A percentile compares a stretch with the other conserved stretches of the same genome.
Conservation (phyloP, 2,797 vertebrate species). For the Notolepis coatsorum region DNA sequence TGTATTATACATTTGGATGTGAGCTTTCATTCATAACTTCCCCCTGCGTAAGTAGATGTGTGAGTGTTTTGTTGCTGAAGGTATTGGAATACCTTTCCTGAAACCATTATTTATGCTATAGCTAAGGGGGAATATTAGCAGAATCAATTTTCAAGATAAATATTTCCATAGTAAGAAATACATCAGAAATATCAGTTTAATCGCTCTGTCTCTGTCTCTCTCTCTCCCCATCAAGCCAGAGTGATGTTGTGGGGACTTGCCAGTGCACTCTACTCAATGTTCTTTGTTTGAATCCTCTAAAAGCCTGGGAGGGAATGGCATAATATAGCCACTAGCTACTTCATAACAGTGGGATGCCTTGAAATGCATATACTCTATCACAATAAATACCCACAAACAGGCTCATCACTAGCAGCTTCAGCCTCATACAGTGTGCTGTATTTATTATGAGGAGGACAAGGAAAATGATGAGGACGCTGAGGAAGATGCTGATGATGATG, state of each 20-base stretch:
- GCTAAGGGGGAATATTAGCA: conserved; percentile 83
- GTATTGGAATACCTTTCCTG: conserved; percentile 79
- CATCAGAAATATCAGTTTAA: conserved; percentile 60
- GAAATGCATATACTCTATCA: neutral
- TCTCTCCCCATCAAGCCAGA: conserved; percentile 14
- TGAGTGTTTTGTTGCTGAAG: conserved; percentile 78
- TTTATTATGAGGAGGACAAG: neutral
- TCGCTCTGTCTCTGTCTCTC: conserved; percentile 23
- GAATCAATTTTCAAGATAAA: conserved; percentile 76
- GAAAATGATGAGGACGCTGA: too few species aligned
- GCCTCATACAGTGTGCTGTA: neutral
- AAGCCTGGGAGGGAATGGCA: neutral
- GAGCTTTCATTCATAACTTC: conserved; percentile 92
- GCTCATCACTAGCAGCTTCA: neutral
- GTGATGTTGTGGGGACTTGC: neutral
- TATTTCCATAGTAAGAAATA: conserved; percentile 64
- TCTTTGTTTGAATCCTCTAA: conserved; percentile 48
- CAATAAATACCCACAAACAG: neutral
- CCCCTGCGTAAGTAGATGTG: conserved; percentile 83
- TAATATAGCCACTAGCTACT: too few species aligned
- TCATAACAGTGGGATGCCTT: neutral
- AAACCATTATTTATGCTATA: conserved; percentile 84
- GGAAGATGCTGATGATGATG: too few species aligned
- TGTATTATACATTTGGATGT: conserved; percentile 85
- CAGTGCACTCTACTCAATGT: conserved; percentile 48